Evolutionary conservation across 1,140 invertebrate genomes (phyloP).

Genomic region (Drosophila sechellia): DNA sequence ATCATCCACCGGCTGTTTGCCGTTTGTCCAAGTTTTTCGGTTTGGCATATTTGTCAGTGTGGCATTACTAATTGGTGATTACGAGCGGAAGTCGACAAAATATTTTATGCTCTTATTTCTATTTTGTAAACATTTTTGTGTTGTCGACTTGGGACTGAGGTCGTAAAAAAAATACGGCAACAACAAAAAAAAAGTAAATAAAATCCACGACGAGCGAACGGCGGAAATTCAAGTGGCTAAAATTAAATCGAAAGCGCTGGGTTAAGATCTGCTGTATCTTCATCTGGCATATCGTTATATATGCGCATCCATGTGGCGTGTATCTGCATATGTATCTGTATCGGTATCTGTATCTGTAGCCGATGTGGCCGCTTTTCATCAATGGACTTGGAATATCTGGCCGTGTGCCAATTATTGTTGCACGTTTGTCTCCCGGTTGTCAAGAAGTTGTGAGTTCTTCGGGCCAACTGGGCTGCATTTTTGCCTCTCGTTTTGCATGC

Average conservation of each 20-base stretch:
- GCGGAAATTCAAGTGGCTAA: constrained; percentile 78
- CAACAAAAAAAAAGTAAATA: background rate
- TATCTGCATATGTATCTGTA: constrained; percentile 36
- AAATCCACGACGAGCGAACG: constrained; percentile 15
- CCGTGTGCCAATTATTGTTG: constrained; percentile 74
- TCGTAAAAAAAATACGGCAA: constrained; percentile 31
- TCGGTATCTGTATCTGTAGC: constrained; percentile 35
- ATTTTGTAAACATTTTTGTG: constrained; percentile 65
- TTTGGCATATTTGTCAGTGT: constrained; percentile 81
- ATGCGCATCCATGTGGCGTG: too few relatives aligned
- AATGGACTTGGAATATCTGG: constrained; percentile 68
- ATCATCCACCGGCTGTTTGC: constrained; percentile 9
- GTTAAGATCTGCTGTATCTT: constrained; percentile 36
- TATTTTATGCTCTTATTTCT: constrained; percentile 80
- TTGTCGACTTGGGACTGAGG: background rate
- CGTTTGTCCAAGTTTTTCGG: constrained; percentile 41
- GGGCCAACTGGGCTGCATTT: constrained; percentile 29
- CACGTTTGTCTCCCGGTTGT: constrained; percentile 58
- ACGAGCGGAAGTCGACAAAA: constrained; percentile 83
- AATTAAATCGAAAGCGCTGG: constrained; percentile 69
- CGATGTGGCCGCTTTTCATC: constrained; percentile 69
- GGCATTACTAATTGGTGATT: constrained; percentile 84
- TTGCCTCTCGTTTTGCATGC: constrained; percentile 8
- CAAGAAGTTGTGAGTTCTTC: constrained; percentile 53
- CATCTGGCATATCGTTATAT: constrained; percentile 11